A percentile compares a stretch with the other conserved stretches of the same genome.
Conservation (phyloP, 2,888 invertebrate species). For the Pocota personata region DNA sequence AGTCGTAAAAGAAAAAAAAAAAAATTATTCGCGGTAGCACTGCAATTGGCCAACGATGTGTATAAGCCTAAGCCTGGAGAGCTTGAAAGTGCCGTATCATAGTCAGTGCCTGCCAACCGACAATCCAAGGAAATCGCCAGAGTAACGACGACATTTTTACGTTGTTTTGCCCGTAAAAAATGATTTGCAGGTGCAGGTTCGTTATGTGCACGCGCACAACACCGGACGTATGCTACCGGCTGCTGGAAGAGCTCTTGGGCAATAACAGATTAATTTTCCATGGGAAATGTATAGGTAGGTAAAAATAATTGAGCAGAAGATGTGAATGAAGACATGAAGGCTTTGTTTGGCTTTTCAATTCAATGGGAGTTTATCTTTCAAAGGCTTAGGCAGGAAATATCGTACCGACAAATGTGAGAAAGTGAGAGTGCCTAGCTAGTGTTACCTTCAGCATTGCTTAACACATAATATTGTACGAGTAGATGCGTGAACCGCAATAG, state of each 20-base stretch:
- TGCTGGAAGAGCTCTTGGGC: conserved; percentile 32
- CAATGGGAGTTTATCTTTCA: conserved; percentile 7
- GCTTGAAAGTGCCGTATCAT: background rate
- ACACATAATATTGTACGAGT: no score
- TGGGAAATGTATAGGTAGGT: conserved; percentile 36
- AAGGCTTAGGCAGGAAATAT: conserved; percentile 4
- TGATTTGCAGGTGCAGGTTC: conserved; percentile 64
- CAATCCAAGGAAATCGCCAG: conserved; percentile 40
- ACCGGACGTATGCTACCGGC: conserved; percentile 62
- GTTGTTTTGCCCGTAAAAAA: conserved; percentile 31
- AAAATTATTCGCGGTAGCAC: background rate
- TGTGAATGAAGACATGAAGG: conserved; percentile 49
- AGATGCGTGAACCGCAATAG: no score
- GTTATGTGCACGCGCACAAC: conserved; percentile 66
- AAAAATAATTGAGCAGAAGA: conserved; percentile 65
- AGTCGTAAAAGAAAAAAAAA: background rate
- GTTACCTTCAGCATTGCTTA: background rate
- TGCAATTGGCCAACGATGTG: background rate
- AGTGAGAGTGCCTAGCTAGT: background rate
- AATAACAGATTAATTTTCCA: conserved; percentile 43
- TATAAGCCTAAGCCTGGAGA: background rate
- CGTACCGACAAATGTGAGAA: background rate
- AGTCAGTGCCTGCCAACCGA: background rate
- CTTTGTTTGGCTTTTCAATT: conserved; percentile 10
- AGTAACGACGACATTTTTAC: conserved; percentile 22